Evolutionary conservation across 2,113 vertebrate genomes (phyloP), one percentile per base, ranked within the genome.

Genomic region (Cichladusa arquata): DNA sequence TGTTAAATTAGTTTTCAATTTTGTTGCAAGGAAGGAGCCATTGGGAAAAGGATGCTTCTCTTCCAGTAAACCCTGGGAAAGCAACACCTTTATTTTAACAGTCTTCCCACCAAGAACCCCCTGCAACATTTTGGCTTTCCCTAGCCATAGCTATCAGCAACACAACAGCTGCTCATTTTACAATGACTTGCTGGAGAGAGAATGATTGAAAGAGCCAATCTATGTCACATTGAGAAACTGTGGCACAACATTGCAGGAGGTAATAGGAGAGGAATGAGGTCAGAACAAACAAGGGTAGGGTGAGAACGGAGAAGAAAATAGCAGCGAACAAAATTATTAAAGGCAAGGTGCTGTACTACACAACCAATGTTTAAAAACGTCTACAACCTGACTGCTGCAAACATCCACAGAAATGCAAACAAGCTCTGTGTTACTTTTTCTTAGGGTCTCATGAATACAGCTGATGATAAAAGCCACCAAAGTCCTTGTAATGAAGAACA

Each of bases 121-220:
- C 93, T 83, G 60, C 85, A 94, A 92, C 61, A 93, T 67, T 93
- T 72, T 96, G 97, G 96, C 96, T 96, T 93, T 88, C 70, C 78
- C 76, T 82, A 67, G 47, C 81, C 69, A 80, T 25, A 95, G 94
- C 96, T 96, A 94, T 96, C 95, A 95, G 96, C 92, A 90, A 96
- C 92, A 95, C 88, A 92, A 93, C 96, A 97, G 95, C 96, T 97
- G 96, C 85, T 86, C 93, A 65, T 96, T 96, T 96, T 90, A 97
- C 93, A 96, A 93, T 89, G 95, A 96, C 92, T 96, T 92, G 90
- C 92, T 80, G 79, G 93, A 94, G 83, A 97, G 94, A 95, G 92
- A 91, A 76, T 70, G 96, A 96, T 53, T 82, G 95, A 92, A 94
- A 91, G 90, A 96, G 96, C 93, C 93, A 92, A 96, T 97, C 97